Evolutionary conservation across 2,888 invertebrate species (phyloP).

Genomic region (Bombylius major): DNA sequence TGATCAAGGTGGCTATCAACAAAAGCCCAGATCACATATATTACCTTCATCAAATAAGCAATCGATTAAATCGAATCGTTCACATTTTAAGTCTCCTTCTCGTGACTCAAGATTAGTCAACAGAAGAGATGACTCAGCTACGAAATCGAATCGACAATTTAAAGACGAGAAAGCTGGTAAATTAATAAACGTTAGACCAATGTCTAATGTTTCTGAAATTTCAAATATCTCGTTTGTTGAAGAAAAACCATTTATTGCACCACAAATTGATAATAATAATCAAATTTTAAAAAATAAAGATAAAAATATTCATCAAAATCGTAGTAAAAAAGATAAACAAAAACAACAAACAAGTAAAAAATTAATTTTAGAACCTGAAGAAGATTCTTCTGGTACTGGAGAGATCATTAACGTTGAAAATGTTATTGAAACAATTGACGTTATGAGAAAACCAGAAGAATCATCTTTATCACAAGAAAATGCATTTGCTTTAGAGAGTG

Average conservation of each 20-base stretch:
- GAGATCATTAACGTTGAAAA: conserved; percentile 10
- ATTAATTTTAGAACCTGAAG: background rate
- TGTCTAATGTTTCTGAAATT: conserved; percentile 4
- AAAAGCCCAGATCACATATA: no score
- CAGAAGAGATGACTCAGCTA: conserved; percentile 19
- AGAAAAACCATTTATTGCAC: background rate
- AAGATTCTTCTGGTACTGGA: conserved; percentile 13
- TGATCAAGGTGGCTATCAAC: no score
- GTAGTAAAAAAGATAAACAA: conserved; percentile 12
- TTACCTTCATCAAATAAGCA: background rate
- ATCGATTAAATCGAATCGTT: conserved; percentile 2
- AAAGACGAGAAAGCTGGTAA: conserved; percentile 6
- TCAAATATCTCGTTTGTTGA: background rate
- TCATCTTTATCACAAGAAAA: conserved; percentile 25
- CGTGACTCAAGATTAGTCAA: conserved; percentile 22
- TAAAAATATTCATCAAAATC: conserved; percentile 3
- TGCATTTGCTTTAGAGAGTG: conserved; percentile 29
- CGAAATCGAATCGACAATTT: conserved; percentile 5
- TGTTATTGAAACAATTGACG: background rate
- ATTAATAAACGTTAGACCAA: conserved; percentile 3
- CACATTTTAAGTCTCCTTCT: conserved; percentile 23
- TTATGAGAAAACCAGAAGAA: background rate
- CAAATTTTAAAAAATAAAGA: background rate
- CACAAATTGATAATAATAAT: background rate
- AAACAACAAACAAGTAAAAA: conserved; percentile 7